phyloP scores from a whole-genome alignment of 2,797 vertebrate species.

The Vespertilio murinus region DNA sequence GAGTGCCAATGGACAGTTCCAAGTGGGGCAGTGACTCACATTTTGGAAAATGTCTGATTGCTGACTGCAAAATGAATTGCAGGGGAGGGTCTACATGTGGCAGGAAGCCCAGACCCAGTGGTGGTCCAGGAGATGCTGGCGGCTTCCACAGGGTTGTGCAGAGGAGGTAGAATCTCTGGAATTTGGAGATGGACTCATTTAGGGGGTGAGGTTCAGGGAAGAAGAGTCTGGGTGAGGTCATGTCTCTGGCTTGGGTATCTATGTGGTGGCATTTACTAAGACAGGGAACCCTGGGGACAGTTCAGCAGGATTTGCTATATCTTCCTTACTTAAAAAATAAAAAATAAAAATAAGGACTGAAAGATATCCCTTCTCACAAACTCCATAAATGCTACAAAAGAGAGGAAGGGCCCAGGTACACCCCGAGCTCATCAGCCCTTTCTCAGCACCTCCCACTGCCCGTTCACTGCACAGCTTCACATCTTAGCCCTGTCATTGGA shows the following conservation, averaged over 20 bases:
- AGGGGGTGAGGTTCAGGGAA: not conserved
- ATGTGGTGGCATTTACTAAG: not conserved
- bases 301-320: not conserved
- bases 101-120: not conserved
- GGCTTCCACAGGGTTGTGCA: rapidly evolving
- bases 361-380: not conserved
- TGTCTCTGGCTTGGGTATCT: not conserved
- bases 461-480: not conserved
- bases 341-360: not conserved
- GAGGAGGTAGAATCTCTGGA: not conserved
- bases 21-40: not conserved
- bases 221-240: not conserved
- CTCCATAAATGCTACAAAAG: not conserved
- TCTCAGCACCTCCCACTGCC: not conserved
- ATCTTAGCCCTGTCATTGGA: not conserved
- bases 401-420: not conserved
- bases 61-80: not conserved
- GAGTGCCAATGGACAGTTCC: not conserved
- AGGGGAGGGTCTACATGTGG: not conserved
- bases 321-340: not conserved
- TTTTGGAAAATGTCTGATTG: not conserved
- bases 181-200: not conserved
- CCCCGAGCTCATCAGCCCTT: not conserved
- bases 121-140: rapidly evolving
- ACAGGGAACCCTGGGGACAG: not conserved